Percentiles rank a stretch among this genome's conserved stretches.
These are phyloP conservation scores for Myathropa florea DNA, from an alignment of 2,888 invertebrate species.

Conservation along the genomic window DNA sequence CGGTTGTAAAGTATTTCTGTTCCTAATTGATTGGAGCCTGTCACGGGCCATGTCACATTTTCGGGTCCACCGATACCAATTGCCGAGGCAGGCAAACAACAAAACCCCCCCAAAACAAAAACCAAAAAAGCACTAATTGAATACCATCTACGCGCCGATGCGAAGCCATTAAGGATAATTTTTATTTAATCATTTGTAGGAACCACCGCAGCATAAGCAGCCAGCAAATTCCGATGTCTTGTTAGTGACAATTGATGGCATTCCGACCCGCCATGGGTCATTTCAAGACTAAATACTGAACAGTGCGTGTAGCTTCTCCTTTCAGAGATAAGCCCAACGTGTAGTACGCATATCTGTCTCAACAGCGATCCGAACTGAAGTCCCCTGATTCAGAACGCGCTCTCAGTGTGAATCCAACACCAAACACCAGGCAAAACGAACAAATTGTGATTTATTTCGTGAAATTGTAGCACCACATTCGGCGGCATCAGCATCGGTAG, in stretches of 20 bases:
- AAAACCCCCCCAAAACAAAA: not conserved
- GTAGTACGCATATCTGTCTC: conserved; percentile 68
- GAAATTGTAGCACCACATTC: conserved; percentile 52
- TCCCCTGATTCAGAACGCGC: conserved; percentile 45
- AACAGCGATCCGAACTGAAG: conserved; percentile 67
- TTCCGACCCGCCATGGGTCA: conserved; percentile 79
- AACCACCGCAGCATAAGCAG: conserved; percentile 69
- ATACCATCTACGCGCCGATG: conserved; percentile 66
- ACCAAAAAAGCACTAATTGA: conserved; percentile 57
- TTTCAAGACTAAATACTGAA: conserved; percentile 74
- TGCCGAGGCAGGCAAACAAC: not conserved
- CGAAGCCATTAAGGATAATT: conserved; percentile 70
- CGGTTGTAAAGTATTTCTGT: conserved; percentile 42
- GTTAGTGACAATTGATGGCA: conserved; percentile 80
- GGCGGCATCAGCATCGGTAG: conserved; percentile 39
- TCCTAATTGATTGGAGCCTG: conserved; percentile 55
- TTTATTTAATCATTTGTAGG: conserved; percentile 70
- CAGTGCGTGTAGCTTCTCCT: conserved; percentile 55
- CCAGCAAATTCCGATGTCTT: conserved; percentile 76
- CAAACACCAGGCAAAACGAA: conserved; percentile 42
- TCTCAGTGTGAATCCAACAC: conserved; percentile 71
- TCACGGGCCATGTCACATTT: conserved; percentile 40
- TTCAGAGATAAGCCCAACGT: conserved; percentile 66
- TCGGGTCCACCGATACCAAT: conserved; percentile 39
- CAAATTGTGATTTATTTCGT: conserved; percentile 65